phyloP scores from a whole-genome alignment of 2,888 invertebrate species.

The Dryobotodes eremita region DNA sequence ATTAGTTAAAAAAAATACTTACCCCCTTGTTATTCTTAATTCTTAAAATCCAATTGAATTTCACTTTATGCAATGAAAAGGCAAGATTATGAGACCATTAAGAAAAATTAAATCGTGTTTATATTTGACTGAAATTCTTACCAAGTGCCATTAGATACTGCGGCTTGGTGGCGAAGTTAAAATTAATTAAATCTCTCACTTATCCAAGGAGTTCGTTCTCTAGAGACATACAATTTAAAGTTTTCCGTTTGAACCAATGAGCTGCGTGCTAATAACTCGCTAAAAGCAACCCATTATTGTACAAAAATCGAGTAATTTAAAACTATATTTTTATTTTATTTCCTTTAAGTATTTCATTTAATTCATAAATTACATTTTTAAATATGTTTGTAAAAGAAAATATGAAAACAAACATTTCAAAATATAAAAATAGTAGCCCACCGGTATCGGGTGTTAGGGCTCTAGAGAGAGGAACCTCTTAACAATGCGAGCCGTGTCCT shows the following conservation, averaged over 20 bases:
- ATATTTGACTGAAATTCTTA: constrained; percentile 72
- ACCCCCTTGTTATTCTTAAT: constrained; percentile 16
- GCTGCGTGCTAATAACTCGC: constrained; percentile 39
- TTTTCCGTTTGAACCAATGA: constrained; percentile 53
- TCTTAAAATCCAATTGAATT: constrained; percentile 52
- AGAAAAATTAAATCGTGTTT: constrained; percentile 72
- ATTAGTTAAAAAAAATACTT: constrained; percentile 10
- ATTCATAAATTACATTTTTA: no score
- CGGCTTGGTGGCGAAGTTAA: constrained; percentile 72
- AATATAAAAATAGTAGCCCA: no score
- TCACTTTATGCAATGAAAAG: constrained; percentile 48
- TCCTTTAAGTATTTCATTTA: no score
- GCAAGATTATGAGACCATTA: constrained; percentile 67
- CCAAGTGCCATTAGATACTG: constrained; percentile 71
- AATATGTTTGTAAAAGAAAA: no score
- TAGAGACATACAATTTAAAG: constrained; percentile 65
- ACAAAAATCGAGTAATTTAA: constrained; percentile 13
- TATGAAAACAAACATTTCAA: no score
- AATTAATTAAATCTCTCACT: constrained; percentile 81
- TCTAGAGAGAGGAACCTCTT: no score
- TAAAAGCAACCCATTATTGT: constrained; percentile 33
- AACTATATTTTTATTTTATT: constrained; percentile 9
- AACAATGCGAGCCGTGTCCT: no score
- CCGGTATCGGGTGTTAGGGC: no score
- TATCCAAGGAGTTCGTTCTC: constrained; percentile 74